A percentile compares a stretch with the other conserved stretches of the same genome.
These are phyloP conservation scores for Drosophila orosa DNA, from an alignment of 1,140 invertebrate genomes.

Conservation along the genomic window DNA sequence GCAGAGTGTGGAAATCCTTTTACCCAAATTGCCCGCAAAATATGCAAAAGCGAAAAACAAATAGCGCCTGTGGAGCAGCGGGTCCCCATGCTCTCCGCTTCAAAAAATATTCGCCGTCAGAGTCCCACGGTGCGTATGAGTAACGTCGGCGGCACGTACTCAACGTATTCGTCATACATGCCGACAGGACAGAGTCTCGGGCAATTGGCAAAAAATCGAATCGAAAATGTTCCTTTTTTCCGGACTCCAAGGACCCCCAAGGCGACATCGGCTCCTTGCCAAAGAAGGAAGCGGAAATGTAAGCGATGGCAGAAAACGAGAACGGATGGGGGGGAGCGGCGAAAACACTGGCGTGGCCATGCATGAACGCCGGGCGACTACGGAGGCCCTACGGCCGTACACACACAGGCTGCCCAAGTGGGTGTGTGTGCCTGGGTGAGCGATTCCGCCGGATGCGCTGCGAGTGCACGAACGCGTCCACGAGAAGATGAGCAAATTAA, in stretches of 20 bases:
- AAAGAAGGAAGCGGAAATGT: conserved; percentile 69
- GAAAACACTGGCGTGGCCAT: conserved; percentile 69
- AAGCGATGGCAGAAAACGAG: conserved; percentile 55
- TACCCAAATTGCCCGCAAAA: conserved; percentile 75
- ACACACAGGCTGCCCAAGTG: conserved; percentile 11
- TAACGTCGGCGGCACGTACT: conserved; percentile 66
- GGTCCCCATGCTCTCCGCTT: not conserved
- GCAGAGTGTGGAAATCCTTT: conserved; percentile 46
- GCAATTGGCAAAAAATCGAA: conserved; percentile 77
- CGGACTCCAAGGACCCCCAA: conserved; percentile 40
- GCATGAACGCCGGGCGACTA: conserved; percentile 68
- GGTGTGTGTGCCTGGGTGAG: conserved; percentile 13
- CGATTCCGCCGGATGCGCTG: conserved; percentile 66
- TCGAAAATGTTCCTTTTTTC: conserved; percentile 62
- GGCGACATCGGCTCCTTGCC: conserved; percentile 49
- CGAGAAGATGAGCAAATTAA: conserved; percentile 72
- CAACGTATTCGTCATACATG: conserved; percentile 68
- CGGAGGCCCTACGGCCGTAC: conserved; percentile 33
- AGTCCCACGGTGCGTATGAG: conserved; percentile 64
- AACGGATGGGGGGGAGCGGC: conserved; percentile 46
- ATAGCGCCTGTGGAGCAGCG: conserved; percentile 53
- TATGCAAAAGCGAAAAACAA: conserved; percentile 77
- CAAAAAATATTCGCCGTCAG: conserved; percentile 44
- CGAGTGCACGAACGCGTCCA: conserved; percentile 59
- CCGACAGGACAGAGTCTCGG: conserved; percentile 40